Evolutionary conservation across 2,797 vertebrate genomes (phyloP), one percentile per base, ranked within the genome.

Genomic region (Poecilia gillii): DNA sequence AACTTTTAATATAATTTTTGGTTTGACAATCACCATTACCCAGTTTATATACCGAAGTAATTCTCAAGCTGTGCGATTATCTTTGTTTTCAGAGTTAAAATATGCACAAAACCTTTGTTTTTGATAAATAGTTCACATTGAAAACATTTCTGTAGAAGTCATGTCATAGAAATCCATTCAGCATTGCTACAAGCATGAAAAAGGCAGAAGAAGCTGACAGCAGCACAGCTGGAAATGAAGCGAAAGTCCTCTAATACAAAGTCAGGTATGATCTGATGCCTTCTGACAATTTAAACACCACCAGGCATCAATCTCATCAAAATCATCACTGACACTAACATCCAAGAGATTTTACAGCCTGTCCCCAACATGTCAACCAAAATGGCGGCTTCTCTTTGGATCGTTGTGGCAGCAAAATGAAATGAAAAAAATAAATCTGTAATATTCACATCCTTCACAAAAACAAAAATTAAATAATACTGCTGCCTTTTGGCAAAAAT

Each of bases 181-280:
- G 4, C n/a, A 13, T 31, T 28, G 14, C 55, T 59, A 59, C n/a
- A 14, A 12, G 45, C 45, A 12, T 46, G 45, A 55, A 57, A 57
- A 57, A 57, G 25, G 12, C n/a, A 59, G 5, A 31, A 31, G 14
- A 6, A 4, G n/a, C 57, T 31, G 57, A 59, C n/a, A 14, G 55
- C 53, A 55, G 23, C 1, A 13, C 1, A 12, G n/a, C n/a, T 28
- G n/a, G 57, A 31, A 13, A 59, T 5, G 31, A 31, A 13, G n/a
- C 55, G 1, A 57, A n/a, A 20, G 55, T 59, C 2, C n/a, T 59
- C 57, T 0, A 59, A 14, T 6, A 28, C n/a, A 28, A 59, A 59
- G 57, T 59, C 57, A 59, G 57, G 57, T 28, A 16, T 31, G n/a
- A 59, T 59, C n/a, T 59, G 57, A 59, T 59, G 57, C 57, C n/a